Conservation (phyloP, 35 echinoderm and acorn worm genomes). For the Lytechinus pictus region DNA sequence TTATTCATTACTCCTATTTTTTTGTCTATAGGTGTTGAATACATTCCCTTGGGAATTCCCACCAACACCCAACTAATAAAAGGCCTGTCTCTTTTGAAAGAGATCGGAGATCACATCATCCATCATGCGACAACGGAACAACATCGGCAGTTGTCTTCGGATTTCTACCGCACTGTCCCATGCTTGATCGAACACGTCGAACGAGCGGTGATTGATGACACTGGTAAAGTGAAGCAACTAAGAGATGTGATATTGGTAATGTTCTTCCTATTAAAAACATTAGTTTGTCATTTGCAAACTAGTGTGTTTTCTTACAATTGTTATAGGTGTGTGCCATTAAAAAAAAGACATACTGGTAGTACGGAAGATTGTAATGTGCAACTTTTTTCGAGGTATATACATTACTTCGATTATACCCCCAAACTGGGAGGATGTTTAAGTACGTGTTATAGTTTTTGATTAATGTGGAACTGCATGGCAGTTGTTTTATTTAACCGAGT, state of each 20-base stretch:
- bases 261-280: no score
- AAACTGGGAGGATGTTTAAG: no score
- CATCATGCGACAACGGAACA: background rate
- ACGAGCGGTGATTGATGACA: background rate
- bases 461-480: no score
- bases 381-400: no score
- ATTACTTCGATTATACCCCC: no score
- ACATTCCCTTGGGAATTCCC: background rate
- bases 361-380: no score
- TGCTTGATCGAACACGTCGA: background rate
- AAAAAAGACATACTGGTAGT: no score
- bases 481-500: no score
- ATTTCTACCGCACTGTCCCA: background rate
- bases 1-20: background rate
- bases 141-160: background rate
- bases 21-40: background rate
- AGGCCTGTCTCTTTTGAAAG: background rate
- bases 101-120: background rate
- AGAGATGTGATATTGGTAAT: background rate
- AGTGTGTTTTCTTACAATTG: no score
- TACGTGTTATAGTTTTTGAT: no score
- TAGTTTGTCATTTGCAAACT: no score
- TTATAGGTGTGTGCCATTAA: no score
- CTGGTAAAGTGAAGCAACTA: background rate
- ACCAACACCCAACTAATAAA: background rate